Base-by-base conservation (phyloP, 2,113 vertebrate species). In the Cryptotis parvus region DNA sequence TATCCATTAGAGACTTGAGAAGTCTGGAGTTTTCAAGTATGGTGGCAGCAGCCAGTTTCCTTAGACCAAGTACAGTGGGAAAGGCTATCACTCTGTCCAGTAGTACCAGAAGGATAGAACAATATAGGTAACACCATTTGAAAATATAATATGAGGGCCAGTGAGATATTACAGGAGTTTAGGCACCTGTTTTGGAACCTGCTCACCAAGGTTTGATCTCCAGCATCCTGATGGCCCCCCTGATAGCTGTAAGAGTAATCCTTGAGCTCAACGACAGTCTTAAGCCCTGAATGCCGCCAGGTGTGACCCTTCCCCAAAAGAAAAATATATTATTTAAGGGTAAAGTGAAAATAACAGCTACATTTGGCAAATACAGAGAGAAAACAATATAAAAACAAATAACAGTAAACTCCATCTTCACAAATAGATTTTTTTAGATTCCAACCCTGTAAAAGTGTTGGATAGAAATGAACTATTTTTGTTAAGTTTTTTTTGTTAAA, bases 401-500 rank as follows among this genome's bases (percentile, higher is more conserved):
- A n/a, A n/a, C n/a, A n/a, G n/a, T n/a, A 81, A 90, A 84, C 80
- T 55, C 55, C 7, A 0, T 35, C 29, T 2, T 82, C 26, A 1
- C 12, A 39, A n/a, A 11, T 69, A 39, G 29, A 91, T 9, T 26
- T 66, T 26, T 0, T 52, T 6, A 18, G 26, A 49, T 35, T 91
- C 1, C 65, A 69, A 29, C 77, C n/a, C n/a, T n/a, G n/a, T n/a
- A n/a, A n/a, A n/a, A n/a, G n/a, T n/a, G n/a, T n/a, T n/a, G n/a
- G n/a, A n/a, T n/a, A n/a, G n/a, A n/a, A n/a, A n/a, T n/a, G n/a
- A n/a, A n/a, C n/a, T n/a, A n/a, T n/a, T n/a, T n/a, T n/a, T n/a
- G n/a, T n/a, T n/a, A n/a, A n/a, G n/a, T n/a, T n/a, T n/a, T 24
- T 87, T 93, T 80, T 66, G 29, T 49, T 43, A 80, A 58, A 27